A percentile compares a stretch with the other conserved stretches of the same genome.
Evolutionary conservation across 2,888 invertebrate genomes (phyloP).

Genomic region (Arenicola marina): DNA sequence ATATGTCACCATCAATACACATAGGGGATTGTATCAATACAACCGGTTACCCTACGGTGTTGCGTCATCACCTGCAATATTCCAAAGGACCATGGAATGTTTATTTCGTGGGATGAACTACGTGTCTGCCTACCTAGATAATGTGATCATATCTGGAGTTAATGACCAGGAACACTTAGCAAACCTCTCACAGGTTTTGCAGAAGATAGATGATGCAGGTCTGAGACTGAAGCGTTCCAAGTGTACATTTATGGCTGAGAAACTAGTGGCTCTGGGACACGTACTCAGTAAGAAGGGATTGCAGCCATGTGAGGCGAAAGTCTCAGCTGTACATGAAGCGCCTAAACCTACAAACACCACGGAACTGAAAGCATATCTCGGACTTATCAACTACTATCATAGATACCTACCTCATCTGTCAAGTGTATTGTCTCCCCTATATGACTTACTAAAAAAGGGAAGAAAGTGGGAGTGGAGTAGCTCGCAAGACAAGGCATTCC

Average conservation of each 20-base stretch:
- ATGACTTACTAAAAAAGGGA: not conserved
- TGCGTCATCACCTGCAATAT: slow-evolving; percentile 4
- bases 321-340: not conserved
- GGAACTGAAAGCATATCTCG: not conserved
- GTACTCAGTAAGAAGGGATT: not conserved
- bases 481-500: not conserved
- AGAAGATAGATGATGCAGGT: not conserved
- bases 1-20: slow-evolving; percentile 10
- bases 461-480: slow-evolving; percentile 1
- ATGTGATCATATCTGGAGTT: not conserved
- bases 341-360: slow-evolving; percentile 2
- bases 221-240: not conserved
- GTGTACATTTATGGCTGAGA: not conserved
- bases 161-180: slow-evolving; percentile 1
- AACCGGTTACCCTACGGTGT: slow-evolving; percentile 5
- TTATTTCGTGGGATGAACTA: not conserved
- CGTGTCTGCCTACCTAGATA: not conserved
- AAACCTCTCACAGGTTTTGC: not conserved
- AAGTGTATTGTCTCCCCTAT: not conserved
- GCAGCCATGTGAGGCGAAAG: not conserved
- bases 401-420: not conserved
- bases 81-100: slow-evolving; percentile 6
- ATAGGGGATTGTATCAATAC: slow-evolving; percentile 7
- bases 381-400: slow-evolving; percentile 6
- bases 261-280: slow-evolving; percentile 2